phyloP scores from a whole-genome alignment of 2,797 vertebrate genomes.

The Lepilemur septentrionalis region DNA sequence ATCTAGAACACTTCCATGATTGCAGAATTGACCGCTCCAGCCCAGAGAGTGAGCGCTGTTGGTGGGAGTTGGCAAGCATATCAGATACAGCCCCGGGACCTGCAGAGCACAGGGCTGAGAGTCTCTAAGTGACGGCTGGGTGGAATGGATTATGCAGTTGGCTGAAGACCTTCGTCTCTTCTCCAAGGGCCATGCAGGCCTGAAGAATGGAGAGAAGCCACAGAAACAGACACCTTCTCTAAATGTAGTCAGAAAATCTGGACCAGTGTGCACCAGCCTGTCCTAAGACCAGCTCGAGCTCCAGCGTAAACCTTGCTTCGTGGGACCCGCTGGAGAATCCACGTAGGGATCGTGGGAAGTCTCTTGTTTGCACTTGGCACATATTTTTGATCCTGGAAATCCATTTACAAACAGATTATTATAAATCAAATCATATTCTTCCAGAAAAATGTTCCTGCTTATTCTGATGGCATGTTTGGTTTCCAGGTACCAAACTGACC shows the following conservation, averaged over 20 bases:
- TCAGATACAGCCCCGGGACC: background rate
- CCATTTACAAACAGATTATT: background rate
- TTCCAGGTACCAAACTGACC: background rate
- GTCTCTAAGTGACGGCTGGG: no score
- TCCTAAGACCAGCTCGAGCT: background rate
- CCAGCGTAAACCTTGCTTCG: accelerated
- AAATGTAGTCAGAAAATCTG: background rate
- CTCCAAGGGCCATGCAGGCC: background rate
- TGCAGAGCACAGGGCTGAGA: accelerated
- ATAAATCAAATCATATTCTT: background rate
- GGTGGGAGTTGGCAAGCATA: accelerated
- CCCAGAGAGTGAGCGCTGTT: accelerated
- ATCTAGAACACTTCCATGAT: accelerated
- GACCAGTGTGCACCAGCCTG: accelerated
- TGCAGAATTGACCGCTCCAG: accelerated
- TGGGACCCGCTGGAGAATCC: background rate
- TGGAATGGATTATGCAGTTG: no score
- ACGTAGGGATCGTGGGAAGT: background rate
- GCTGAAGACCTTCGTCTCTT: background rate
- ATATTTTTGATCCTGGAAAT: background rate
- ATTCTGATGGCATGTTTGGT: background rate
- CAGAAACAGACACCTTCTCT: background rate
- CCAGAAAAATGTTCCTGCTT: background rate
- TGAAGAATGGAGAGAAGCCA: background rate
- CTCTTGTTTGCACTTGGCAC: background rate